Percentiles rank a stretch among this genome's conserved stretches.
phyloP scores from a whole-genome alignment of 2,797 vertebrate genomes.

The Buphagus erythrorhynchus region DNA sequence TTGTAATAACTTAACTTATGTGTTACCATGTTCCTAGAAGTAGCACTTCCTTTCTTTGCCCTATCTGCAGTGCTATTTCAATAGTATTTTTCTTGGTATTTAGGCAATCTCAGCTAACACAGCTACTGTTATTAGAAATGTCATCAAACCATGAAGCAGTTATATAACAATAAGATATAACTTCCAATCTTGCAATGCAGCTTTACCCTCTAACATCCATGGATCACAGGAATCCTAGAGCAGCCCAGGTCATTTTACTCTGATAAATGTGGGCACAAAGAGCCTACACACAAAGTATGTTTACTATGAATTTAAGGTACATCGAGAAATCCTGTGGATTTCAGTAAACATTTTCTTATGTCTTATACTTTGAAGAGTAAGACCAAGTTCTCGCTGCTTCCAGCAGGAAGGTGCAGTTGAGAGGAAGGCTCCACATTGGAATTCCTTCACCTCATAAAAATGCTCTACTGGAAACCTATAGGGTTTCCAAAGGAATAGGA shows the following conservation, averaged over 20 bases:
- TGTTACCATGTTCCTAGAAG: not conserved
- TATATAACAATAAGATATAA: not conserved
- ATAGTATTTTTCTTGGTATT: not conserved
- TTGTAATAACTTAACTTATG: not conserved
- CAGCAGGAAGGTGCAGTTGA: not conserved
- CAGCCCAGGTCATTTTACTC: not conserved
- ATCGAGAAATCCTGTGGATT: not conserved
- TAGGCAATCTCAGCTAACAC: not conserved
- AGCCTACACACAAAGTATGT: not conserved
- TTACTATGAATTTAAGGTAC: not conserved
- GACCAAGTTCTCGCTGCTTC: not conserved
- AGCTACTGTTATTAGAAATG: not conserved
- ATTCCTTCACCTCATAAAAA: not conserved
- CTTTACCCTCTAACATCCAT: not conserved
- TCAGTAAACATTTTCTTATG: not conserved
- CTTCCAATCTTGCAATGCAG: not conserved
- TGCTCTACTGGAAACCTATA: not conserved
- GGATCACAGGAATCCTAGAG: accelerated
- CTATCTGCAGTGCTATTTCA: not conserved
- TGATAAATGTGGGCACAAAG: not conserved
- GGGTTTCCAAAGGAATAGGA: not conserved
- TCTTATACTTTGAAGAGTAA: not conserved
- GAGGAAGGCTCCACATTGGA: not conserved
- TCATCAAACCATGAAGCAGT: not conserved
- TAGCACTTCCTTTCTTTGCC: not conserved